Conservation (phyloP, 2,113 vertebrate genomes). For the Oryzias javanicus region DNA sequence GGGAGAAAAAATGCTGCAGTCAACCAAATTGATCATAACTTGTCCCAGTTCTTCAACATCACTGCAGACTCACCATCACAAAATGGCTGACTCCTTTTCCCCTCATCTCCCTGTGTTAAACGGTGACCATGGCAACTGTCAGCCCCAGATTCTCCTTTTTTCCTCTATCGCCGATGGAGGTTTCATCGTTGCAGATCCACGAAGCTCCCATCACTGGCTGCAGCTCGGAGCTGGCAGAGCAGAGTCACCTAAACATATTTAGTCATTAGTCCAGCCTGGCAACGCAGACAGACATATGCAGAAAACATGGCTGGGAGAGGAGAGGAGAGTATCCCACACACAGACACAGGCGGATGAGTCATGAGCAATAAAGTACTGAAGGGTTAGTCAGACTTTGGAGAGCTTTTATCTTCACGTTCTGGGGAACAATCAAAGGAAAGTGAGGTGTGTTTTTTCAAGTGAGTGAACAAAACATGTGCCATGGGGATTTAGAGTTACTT, state of each 20-base stretch:
- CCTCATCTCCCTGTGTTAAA: conserved; percentile 21
- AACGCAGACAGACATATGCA: conserved; percentile 24
- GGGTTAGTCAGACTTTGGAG: conserved; percentile 21
- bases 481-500: conserved; percentile 14
- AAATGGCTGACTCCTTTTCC: conserved; percentile 44
- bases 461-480: not conserved
- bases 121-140: conserved; percentile 50
- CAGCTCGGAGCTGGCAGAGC: conserved; percentile 13
- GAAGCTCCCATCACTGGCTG: conserved; percentile 34
- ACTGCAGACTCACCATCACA: conserved; percentile 36
- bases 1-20: not conserved
- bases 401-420: conserved; percentile 11
- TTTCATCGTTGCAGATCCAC: conserved; percentile 31
- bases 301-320: conserved; percentile 34
- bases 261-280: conserved; percentile 50
- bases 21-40: not conserved
- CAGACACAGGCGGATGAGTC: conserved; percentile 41
- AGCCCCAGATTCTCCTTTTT: conserved; percentile 19
- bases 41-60: not conserved
- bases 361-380: conserved; percentile 24
- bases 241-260: conserved; percentile 46
- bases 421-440: conserved; percentile 35
- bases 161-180: conserved; percentile 13
- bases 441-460: not conserved
- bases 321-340: conserved; percentile 18